phyloP scores from a whole-genome alignment of 2,113 vertebrate species.

The Rhegmatorhina hoffmannsi region DNA sequence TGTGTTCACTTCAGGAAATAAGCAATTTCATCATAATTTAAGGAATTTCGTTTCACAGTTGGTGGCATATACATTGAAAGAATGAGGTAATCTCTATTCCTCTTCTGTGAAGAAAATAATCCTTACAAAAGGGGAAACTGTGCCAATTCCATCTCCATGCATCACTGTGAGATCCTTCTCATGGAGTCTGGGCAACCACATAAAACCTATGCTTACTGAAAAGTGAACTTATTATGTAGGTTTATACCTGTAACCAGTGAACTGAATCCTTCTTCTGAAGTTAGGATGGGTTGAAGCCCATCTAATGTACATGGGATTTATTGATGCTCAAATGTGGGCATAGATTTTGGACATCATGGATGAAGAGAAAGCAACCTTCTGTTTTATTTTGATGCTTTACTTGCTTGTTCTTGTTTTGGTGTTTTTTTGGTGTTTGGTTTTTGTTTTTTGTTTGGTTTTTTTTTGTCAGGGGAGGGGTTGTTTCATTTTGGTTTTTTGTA shows the following conservation, averaged over 20 bases:
- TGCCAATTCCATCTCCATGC: not conserved
- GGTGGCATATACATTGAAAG: conserved; percentile 31
- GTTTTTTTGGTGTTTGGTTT: not conserved
- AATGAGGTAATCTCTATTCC: conserved; percentile 12
- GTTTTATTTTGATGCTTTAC: not conserved
- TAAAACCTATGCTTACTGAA: not conserved
- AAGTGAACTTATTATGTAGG: not conserved
- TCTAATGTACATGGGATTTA: accelerated
- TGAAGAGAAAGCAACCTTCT: not conserved
- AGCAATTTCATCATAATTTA: conserved; percentile 66
- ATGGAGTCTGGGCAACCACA: not conserved
- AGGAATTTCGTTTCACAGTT: conserved; percentile 49
- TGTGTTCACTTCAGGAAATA: conserved; percentile 69
- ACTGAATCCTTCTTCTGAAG: not conserved
- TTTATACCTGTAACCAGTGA: not conserved
- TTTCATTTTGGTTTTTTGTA: no score
- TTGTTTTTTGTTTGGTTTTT: no score
- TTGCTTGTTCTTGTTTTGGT: not conserved
- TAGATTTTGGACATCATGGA: not conserved
- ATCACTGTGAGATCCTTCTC: not conserved
- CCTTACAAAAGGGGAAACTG: not conserved
- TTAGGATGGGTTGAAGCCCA: not conserved
- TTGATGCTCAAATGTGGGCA: not conserved
- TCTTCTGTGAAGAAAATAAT: not conserved
- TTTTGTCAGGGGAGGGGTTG: no score